Percentiles rank a stretch among this genome's conserved stretches.
These are phyloP conservation scores for Scrobipalpa costella DNA, from an alignment of 2,888 invertebrate species.

Conservation along the genomic window DNA sequence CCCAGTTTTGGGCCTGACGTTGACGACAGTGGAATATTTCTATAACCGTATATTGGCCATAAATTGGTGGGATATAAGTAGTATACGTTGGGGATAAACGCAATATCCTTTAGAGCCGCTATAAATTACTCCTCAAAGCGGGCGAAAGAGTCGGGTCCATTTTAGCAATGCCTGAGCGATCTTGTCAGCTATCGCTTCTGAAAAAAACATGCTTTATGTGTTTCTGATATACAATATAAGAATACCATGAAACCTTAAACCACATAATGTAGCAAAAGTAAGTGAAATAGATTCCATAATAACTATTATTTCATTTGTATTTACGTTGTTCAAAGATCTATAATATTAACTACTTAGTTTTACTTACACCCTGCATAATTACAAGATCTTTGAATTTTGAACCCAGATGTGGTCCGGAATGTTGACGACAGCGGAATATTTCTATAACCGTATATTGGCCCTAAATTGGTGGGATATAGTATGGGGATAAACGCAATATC, in stretches of 20 bases:
- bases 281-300: too few species aligned
- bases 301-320: too few species aligned
- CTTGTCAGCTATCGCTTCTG: slow-evolving; percentile 3
- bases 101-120: slow-evolving; percentile 44
- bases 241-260: too few species aligned
- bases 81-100: slow-evolving; percentile 31
- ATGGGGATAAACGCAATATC: slow-evolving; percentile 34
- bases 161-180: slow-evolving; percentile 4
- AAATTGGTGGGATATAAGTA: slow-evolving; percentile 27
- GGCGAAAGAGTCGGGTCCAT: slow-evolving; percentile 26
- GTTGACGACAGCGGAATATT: slow-evolving; percentile 35
- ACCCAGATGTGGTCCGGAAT: slow-evolving; percentile 18
- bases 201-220: neutral
- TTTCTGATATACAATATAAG: too few species aligned
- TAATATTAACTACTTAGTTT: too few species aligned
- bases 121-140: slow-evolving; percentile 51
- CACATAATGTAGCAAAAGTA: too few species aligned
- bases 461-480: slow-evolving; percentile 27
- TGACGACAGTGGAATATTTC: slow-evolving; percentile 36
- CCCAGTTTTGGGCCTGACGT: too few species aligned
- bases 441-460: slow-evolving; percentile 31
- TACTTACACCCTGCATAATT: too few species aligned
- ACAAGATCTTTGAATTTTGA: too few species aligned
- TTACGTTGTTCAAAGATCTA: too few species aligned
- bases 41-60: slow-evolving; percentile 29